These are phyloP conservation scores for Tanypteryx hageni DNA, from an alignment of 2,888 invertebrate species.

Conservation along the genomic window DNA sequence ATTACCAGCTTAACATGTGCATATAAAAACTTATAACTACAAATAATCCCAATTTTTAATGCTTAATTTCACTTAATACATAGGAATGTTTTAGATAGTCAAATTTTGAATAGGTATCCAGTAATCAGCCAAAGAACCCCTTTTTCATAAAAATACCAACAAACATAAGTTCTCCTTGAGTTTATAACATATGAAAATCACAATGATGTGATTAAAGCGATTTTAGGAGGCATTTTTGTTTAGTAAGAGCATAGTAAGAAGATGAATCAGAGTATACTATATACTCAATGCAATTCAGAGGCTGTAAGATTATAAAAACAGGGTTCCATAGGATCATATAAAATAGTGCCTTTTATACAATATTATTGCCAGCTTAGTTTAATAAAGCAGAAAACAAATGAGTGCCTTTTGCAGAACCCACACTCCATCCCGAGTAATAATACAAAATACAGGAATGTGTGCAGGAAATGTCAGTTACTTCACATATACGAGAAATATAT, in stretches of 20 bases:
- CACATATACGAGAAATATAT: background rate
- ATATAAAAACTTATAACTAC: slow-evolving; percentile 25
- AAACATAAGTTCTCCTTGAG: background rate
- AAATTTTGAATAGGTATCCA: background rate
- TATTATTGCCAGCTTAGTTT: slow-evolving; percentile 24
- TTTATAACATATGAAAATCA: background rate
- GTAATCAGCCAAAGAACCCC: background rate
- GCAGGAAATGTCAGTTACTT: background rate
- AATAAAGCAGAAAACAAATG: slow-evolving; percentile 5
- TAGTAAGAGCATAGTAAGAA: background rate
- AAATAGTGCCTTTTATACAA: slow-evolving; percentile 4
- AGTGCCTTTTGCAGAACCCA: slow-evolving; percentile 16
- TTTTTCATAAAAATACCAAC: background rate
- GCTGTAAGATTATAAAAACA: background rate
- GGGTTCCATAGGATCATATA: slow-evolving; percentile 10
- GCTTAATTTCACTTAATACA: background rate
- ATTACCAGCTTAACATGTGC: slow-evolving; percentile 30
- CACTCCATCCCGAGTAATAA: background rate
- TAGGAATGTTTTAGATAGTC: slow-evolving; percentile 36
- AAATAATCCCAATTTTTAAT: slow-evolving; percentile 26
- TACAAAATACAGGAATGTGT: slow-evolving; percentile 10
- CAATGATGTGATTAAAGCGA: background rate
- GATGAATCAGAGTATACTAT: background rate
- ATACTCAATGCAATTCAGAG: background rate
- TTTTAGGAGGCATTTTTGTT: background rate